Evolutionary conservation across 2,113 vertebrate genomes (phyloP), one percentile per base, ranked within the genome.

Genomic region (Microcebus murinus): DNA sequence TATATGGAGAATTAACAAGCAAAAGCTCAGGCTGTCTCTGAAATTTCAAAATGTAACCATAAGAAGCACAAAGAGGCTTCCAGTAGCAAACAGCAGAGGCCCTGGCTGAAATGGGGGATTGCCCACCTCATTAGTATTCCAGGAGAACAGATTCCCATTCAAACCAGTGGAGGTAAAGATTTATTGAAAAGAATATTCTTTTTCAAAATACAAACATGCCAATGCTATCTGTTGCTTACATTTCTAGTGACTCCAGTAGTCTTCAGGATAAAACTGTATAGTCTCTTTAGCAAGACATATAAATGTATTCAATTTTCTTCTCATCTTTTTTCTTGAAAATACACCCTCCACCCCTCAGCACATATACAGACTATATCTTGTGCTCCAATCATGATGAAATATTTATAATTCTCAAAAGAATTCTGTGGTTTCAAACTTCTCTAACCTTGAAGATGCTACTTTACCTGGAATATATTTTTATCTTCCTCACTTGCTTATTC

Each of bases 261-360:
- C 61, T 93, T 79, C 12, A 42, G 31, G 11, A 15, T 68, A 68
- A 39, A 57, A 80, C 8, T 63, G 48, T 55, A 4, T 23, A 50
- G 52, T 59, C 13, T n/a, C 13, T n/a, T 73, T 82, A 55, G 48
- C 63, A 70, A 91, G 14, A 67, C 8, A 10, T 14, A 27, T 85
- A 91, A 36, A 74, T 71, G 13, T 83, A 27, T 65, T 71, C 11
- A 71, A 73, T 73, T 82, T 92, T 70, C 15, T 68, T 79, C 39
- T 87, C n/a, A 48, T 89, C 15, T 73, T 67, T 87, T 11, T 57
- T 10, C 14, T 61, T 18, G 79, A 12, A 29, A 55, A 18, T 59
- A 25, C 25, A 13, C 7, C 8, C 23, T 21, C 21, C 0, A 4
- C 1, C 1, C 0, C 15, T 4, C 12, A 29, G 3, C 61, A 21